Base-by-base conservation (phyloP, 2,888 invertebrate species). In the Sarcophaga carnaria region DNA sequence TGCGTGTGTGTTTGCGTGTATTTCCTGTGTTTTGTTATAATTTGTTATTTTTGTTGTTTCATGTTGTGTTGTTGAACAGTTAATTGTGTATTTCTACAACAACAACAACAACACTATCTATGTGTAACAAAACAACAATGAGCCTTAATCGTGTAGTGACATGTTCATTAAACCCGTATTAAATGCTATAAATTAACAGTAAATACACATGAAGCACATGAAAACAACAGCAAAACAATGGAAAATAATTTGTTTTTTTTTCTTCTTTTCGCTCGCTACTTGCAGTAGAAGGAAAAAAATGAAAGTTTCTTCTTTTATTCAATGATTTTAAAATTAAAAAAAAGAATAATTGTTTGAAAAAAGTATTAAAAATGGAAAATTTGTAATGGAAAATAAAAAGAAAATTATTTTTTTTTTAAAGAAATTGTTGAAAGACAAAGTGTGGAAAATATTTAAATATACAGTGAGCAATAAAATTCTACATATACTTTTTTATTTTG, bases 11-110 rank as follows among this genome's bases (percentile, higher is more conserved):
- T 27, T 4, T 4, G 27, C 6, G 27, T 10, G 17, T 70, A 83
- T 86, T 86, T 86, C 86, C 83, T 81, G 84, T 87, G 75, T 70
- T 81, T 84, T 81, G 47, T 81, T 49, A 37, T 22, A 37, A 37
- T 27, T 45, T n/a, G 17, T 70, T 27, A 12, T 49, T 37, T 8
- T 25, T 66, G 20, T 80, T 27, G 63, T 47, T 67, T 63, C 22
- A 69, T 77, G 37, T 37, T 49, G 63, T 49, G 63, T 71, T 62
- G 10, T 64, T 74, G 59, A 77, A 82, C 82, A 22, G 76, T 77
- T 71, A 82, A 82, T 76, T 77, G 76, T 20, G 2, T 54, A 66
- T 25, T 64, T 22, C 25, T 64, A 12, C 45, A n/a, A 72, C 8
- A 37, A 37, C 12, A 76, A n/a, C n/a, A n/a, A 14, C 14, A 72